A percentile compares a stretch with the other conserved stretches of the same genome.
phyloP scores from a whole-genome alignment of 1,140 invertebrate genomes.

The Pararge aegeria region DNA sequence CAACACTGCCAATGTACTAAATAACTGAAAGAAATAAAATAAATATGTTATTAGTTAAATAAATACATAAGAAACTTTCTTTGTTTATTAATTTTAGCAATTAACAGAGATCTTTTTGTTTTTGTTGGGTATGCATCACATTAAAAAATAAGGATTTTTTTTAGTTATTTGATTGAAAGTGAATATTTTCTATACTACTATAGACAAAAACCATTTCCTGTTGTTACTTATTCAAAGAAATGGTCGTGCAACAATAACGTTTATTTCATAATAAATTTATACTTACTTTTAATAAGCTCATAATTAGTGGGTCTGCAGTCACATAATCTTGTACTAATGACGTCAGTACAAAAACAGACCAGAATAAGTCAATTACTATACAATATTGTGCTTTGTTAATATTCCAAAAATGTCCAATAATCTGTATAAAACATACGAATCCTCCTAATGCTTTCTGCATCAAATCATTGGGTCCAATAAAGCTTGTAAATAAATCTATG shows the following conservation, averaged over 20 bases:
- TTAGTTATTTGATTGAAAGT: too few relatives aligned
- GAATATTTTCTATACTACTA: too few relatives aligned
- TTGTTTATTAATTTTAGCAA: background rate
- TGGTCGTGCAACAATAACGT: too few relatives aligned
- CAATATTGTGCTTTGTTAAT: constrained; percentile 55
- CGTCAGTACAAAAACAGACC: constrained; percentile 58
- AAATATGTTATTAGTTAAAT: constrained; percentile 12
- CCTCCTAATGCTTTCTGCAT: constrained; percentile 56
- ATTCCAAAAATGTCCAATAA: constrained; percentile 60
- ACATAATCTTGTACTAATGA: constrained; percentile 44
- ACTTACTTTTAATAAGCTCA: constrained; percentile 63
- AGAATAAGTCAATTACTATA: constrained; percentile 56
- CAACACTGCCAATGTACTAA: constrained; percentile 47
- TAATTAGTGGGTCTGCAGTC: constrained; percentile 41
- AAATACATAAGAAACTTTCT: background rate
- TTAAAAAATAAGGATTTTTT: too few relatives aligned
- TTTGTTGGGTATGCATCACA: too few relatives aligned
- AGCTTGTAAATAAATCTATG: constrained; percentile 45
- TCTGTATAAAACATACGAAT: constrained; percentile 63
- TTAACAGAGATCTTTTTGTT: too few relatives aligned
- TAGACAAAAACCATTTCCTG: too few relatives aligned
- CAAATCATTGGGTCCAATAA: constrained; percentile 51
- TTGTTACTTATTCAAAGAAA: too few relatives aligned
- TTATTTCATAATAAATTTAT: too few relatives aligned
- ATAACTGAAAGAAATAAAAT: constrained; percentile 51